Percentiles rank a stretch among this genome's conserved stretches.
These are phyloP conservation scores for Halictus rubicundus DNA, from an alignment of 1,140 invertebrate species.

Conservation along the genomic window DNA sequence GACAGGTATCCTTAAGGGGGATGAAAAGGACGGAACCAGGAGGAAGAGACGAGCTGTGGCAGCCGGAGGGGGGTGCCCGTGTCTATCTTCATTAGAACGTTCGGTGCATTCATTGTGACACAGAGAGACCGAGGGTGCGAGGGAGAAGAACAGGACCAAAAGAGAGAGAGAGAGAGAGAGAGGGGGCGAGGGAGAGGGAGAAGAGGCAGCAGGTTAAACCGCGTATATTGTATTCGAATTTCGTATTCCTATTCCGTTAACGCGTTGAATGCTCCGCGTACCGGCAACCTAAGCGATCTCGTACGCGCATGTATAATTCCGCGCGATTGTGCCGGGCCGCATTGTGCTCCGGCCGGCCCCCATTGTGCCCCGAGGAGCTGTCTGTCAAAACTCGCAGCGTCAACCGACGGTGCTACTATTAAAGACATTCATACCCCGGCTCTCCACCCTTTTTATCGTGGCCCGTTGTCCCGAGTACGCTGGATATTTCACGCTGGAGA, in stretches of 20 bases:
- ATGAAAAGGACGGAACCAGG: constrained; percentile 5
- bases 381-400: constrained; percentile 62
- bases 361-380: constrained; percentile 61
- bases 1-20: constrained; percentile 18
- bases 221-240: constrained; percentile 55
- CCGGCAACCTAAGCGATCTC: constrained; percentile 36
- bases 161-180: constrained; percentile 6
- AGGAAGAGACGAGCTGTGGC: constrained; percentile 19
- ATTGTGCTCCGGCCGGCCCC: constrained; percentile 36
- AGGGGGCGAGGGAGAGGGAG: constrained; percentile 19
- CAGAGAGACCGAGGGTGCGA: background rate
- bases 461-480: background rate
- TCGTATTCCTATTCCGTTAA: constrained; percentile 47
- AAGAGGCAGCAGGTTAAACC: constrained; percentile 57
- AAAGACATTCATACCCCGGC: constrained; percentile 50
- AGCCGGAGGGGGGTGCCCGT: constrained; percentile 23
- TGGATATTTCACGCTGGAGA: constrained; percentile 26
- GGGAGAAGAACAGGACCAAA: background rate
- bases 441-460: constrained; percentile 2
- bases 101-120: constrained; percentile 37
- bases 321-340: constrained; percentile 39
- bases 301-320: constrained; percentile 61
- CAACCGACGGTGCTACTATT: constrained; percentile 59
- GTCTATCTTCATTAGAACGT: constrained; percentile 48
- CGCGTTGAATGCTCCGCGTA: constrained; percentile 34